A percentile compares a stretch with the other conserved stretches of the same genome.
Evolutionary conservation across 2,797 vertebrate genomes (phyloP).

Genomic region (Lutjanus argentimaculatus): DNA sequence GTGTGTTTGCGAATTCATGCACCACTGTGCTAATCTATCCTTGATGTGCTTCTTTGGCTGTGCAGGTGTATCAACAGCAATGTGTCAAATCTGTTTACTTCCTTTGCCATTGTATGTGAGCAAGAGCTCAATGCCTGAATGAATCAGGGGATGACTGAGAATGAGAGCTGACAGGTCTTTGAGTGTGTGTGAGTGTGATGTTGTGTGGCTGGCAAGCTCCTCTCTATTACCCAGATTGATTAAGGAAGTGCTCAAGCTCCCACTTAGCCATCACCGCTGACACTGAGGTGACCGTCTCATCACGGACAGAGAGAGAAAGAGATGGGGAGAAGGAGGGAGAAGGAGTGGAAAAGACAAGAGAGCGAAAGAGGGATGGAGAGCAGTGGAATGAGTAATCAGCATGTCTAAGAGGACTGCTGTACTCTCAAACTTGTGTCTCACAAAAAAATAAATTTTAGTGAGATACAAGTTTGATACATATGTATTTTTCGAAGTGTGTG

Average conservation of each 20-base stretch:
- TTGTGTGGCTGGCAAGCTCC: constrained; percentile 51
- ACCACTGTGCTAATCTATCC: constrained; percentile 57
- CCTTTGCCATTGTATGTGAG: constrained; percentile 41
- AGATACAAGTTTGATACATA: constrained; percentile 31
- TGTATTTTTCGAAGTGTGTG: constrained; percentile 1
- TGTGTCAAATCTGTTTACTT: constrained; percentile 71
- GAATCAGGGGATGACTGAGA: constrained; percentile 45
- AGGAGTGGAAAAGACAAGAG: constrained; percentile 1
- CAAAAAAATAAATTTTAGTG: constrained; percentile 34
- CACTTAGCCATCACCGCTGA: constrained; percentile 76
- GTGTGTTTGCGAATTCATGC: constrained; percentile 39
- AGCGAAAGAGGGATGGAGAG: constrained; percentile 18
- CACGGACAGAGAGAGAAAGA: constrained; percentile 37
- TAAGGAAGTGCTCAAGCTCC: constrained; percentile 81
- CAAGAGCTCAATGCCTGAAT: constrained; percentile 38
- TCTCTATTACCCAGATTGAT: constrained; percentile 82
- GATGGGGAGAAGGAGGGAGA: neutral
- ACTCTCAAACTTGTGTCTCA: constrained; percentile 28
- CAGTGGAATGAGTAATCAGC: constrained; percentile 57
- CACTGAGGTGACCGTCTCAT: constrained; percentile 73
- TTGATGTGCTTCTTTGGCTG: constrained; percentile 51
- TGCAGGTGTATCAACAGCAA: constrained; percentile 66
- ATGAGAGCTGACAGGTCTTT: constrained; percentile 73
- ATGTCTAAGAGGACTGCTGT: constrained; percentile 45
- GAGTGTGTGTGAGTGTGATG: constrained; percentile 15